Base-by-base conservation (phyloP, 2,113 vertebrate species). In the Delphinapterus leucas region DNA sequence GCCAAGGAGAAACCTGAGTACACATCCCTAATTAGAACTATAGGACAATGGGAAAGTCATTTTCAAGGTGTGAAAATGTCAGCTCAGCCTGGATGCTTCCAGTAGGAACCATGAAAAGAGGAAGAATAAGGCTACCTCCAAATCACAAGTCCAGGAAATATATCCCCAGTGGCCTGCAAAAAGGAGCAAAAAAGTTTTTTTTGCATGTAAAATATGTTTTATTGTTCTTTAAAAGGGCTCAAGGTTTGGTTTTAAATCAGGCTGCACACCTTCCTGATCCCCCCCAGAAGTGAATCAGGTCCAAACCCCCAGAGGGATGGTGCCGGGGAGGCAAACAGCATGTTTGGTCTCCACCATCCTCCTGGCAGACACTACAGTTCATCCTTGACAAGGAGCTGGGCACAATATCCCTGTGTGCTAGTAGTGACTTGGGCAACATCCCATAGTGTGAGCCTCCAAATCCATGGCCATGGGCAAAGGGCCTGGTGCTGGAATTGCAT, bases 401-500 rank as follows among this genome's bases (percentile, higher is more conserved):
- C 12, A 0, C 81, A 14, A 2, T 2, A 8, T 20, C 44, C 2
- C 5, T 25, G 9, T 38, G 25, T 23, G n/a, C 53, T 38, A 0
- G 6, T 28, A 20, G 63, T 12, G 20, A 36, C 38, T 21, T 2
- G 8, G 53, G 33, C n/a, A 14, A 20, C 31, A 9, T 36, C 53
- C n/a, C 41, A 11, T 17, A 70, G 44, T 31, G 12, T 61, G 67
- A 31, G 26, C 38, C 33, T 63, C 65, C 15, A 6, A 38, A 21
- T 8, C 15, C 17, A 26, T 8, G n/a, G 91, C 47, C 89, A 31
- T 5, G 26, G 49, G 44, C 20, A 26, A 33, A 23, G n/a, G 41
- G 58, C 61, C 71, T 84, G 38, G 11, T 7, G 58, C 26, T 13
- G 18, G 47, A 13, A 31, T 11, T 53, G 44, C 53, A 23, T 70